Evolutionary conservation across 2,888 invertebrate genomes (phyloP), one percentile per base, ranked within the genome.

Genomic region (Taenaris catops): DNA sequence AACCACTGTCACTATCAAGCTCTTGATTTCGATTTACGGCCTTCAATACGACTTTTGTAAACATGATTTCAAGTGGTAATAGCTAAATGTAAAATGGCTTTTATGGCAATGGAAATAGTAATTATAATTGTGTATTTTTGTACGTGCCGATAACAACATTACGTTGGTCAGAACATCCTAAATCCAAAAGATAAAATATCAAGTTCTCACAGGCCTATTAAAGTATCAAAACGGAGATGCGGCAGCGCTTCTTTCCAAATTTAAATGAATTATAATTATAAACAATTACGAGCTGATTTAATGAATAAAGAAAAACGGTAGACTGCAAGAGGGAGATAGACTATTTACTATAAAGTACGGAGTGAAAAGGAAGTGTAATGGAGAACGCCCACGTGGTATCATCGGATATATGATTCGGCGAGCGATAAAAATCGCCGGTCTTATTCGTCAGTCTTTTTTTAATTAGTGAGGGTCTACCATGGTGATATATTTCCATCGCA

Each of bases 361-460:
- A 51, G 53, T 53, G 70, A 81, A 55, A 62, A 65, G 59, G 79
- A 80, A 52, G 63, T 49, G 51, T 48, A 38, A 63, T 61, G 62
- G 69, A 71, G 55, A 72, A 81, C 86, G 84, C 84, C 84, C 84
- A 69, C 83, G 64, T 54, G 44, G 62, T 67, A 72, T 70, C 78
- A 72, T 75, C 66, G 68, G 68, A 63, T 72, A 66, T 69, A 72
- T 64, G 79, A 83, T 84, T 84, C 80, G 81, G 79, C 71, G 66
- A 66, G 72, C 66, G 86, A 86, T 86, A 80, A 81, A 81, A 83
- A 84, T 84, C 84, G 75, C 71, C 67, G 74, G 81, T 79, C 73
- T 84, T 76, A 86, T 86, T 86, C 86, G 86, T 86, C 80, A 68
- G 80, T 53, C 58, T 44, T 75, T 81, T 81, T 84, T 83, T 86